Conservation (phyloP, 2,888 invertebrate genomes). For the Notodonta ziczac region DNA sequence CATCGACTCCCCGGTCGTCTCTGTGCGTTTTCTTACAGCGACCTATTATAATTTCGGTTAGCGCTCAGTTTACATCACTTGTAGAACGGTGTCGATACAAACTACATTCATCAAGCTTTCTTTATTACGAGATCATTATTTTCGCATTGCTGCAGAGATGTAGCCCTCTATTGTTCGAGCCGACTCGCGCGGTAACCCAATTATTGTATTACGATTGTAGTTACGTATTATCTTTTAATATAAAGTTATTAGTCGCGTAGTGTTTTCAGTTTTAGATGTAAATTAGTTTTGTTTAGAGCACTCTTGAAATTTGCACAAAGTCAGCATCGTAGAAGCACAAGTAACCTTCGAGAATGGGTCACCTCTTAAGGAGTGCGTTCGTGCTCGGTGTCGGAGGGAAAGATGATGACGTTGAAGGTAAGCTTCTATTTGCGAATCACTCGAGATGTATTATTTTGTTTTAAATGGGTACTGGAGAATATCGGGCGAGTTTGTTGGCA, state of each 20-base stretch:
- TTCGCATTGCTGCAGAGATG: conserved; percentile 67
- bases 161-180: conserved; percentile 69
- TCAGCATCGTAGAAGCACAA: conserved; percentile 65
- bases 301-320: conserved; percentile 66
- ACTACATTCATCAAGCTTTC: conserved; percentile 66
- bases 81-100: conserved; percentile 64
- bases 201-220: conserved; percentile 37
- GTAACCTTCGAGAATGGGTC: conserved; percentile 64
- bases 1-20: conserved; percentile 50
- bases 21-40: conserved; percentile 56
- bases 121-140: conserved; percentile 53
- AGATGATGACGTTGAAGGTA: conserved; percentile 61
- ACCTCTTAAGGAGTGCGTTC: conserved; percentile 72
- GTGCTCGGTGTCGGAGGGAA: conserved; percentile 68
- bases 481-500: too few species aligned
- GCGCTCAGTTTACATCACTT: conserved; percentile 72
- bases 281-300: conserved; percentile 48
- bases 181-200: conserved; percentile 75
- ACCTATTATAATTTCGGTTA: conserved; percentile 81
- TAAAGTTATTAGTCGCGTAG: conserved; percentile 42
- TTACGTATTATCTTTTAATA: conserved; percentile 37
- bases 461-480: neutral
- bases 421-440: conserved; percentile 21
- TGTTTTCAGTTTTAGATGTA: conserved; percentile 43
- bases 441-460: neutral